phyloP scores from a whole-genome alignment of 2,113 vertebrate species.

The Calidris pugnax region DNA sequence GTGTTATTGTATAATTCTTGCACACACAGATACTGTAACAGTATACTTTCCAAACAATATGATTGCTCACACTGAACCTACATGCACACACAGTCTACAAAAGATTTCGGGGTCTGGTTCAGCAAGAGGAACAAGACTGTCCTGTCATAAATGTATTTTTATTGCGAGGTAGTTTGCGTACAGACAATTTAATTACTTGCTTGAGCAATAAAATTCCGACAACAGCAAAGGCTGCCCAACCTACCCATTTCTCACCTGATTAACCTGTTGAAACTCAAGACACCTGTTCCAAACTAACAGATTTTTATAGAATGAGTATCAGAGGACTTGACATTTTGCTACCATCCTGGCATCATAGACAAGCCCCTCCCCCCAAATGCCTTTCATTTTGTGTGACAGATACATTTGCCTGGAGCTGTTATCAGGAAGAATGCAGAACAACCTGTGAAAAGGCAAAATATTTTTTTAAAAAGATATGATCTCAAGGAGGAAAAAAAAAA shows the following conservation, averaged over 20 bases:
- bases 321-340: neutral
- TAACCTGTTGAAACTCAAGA: constrained; percentile 36
- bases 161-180: constrained; percentile 36
- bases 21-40: neutral
- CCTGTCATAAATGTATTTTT: constrained; percentile 5
- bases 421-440: constrained; percentile 24
- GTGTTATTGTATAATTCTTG: neutral
- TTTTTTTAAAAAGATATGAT: neutral
- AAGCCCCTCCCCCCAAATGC: neutral
- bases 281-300: constrained; percentile 12
- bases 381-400: constrained; percentile 9
- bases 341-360: neutral
- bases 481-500: neutral
- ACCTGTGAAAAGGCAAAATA: constrained; percentile 4
- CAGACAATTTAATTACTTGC: constrained; percentile 33
- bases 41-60: neutral
- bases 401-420: constrained; percentile 36
- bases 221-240: neutral
- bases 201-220: constrained; percentile 28
- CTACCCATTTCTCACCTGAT: constrained; percentile 10
- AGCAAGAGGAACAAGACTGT: constrained; percentile 7
- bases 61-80: neutral
- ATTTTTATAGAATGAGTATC: constrained; percentile 2
- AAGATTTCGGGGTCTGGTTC: neutral
- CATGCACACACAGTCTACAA: neutral